Evolutionary conservation across 2,797 vertebrate genomes (phyloP).

Genomic region (Balearica regulorum): DNA sequence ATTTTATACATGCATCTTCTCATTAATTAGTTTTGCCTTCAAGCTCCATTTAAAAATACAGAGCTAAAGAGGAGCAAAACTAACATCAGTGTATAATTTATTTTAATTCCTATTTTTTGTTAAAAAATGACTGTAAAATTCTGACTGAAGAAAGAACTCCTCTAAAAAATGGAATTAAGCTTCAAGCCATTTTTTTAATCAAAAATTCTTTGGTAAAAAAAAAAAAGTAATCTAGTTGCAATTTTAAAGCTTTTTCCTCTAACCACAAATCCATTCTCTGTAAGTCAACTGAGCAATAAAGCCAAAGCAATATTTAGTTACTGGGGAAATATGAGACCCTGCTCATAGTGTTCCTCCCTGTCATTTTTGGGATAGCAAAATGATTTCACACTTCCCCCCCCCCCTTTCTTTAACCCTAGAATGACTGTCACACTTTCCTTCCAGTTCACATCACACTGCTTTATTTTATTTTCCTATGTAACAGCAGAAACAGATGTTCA

Average conservation of each 20-base stretch:
- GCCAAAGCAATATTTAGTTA: conserved; percentile 53
- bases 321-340: conserved; percentile 19
- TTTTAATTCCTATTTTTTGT: background rate
- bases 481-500: background rate
- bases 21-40: conserved; percentile 31
- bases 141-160: background rate
- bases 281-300: conserved; percentile 52
- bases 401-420: background rate
- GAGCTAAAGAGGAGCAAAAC: background rate
- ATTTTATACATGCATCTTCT: background rate
- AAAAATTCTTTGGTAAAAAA: background rate
- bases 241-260: conserved; percentile 33
- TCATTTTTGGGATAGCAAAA: background rate
- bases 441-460: background rate
- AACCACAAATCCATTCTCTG: conserved; percentile 40
- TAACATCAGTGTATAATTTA: background rate
- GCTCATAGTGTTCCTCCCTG: background rate
- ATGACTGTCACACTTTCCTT: background rate
- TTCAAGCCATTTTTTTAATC: background rate
- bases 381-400: background rate
- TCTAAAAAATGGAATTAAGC: background rate
- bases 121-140: background rate
- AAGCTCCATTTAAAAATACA: background rate
- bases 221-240: background rate
- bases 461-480: background rate